Evolutionary conservation across 2,113 vertebrate species (phyloP), one percentile per base, ranked within the genome.

Genomic region (Sminthopsis crassicaudata): DNA sequence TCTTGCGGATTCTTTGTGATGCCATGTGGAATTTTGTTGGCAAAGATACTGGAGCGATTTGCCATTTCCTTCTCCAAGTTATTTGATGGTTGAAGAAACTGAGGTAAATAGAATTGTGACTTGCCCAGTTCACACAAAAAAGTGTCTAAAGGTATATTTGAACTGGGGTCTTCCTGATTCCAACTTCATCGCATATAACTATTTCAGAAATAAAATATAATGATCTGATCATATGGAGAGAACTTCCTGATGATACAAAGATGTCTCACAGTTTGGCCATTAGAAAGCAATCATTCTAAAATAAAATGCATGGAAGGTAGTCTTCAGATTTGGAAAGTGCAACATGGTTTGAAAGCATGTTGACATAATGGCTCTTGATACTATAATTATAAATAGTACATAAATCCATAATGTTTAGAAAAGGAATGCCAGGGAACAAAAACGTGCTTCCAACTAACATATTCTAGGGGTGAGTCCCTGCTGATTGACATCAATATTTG

Each of bases 321-420:
- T 97, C 93, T 97, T 91, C 91, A 46, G 94, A 96, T 95, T 96
- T 97, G 91, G 95, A 94, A 96, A 95, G 91, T 30, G 76, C 5
- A 57, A 96, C 53, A 42, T 26, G 22, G 93, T 95, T 88, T n/a
- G 19, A 19, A 93, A 93, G 53, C 89, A 36, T 0, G 24, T 27
- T 90, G 76, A 90, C 26, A 36, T 10, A 53, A 92, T 27, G 92
- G 94, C 90, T 1, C 48, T 88, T 25, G 48, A 92, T 50, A 91
- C 93, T 9, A 60, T 96, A 42, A 95, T 53, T 30, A 84, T 0
- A 8, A 95, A 90, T 55, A 24, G 36, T 23, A 84, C 23, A 23
- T 8, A 42, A 84, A 84, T 84, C 93, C 36, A 22, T 0, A 2
- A 22, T 48, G 10, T 76, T 22, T 89, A 50, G 26, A 11, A 93